Evolutionary conservation across 2,113 vertebrate species (phyloP), one percentile per base, ranked within the genome.

Genomic region (Etheostoma spectabile): DNA sequence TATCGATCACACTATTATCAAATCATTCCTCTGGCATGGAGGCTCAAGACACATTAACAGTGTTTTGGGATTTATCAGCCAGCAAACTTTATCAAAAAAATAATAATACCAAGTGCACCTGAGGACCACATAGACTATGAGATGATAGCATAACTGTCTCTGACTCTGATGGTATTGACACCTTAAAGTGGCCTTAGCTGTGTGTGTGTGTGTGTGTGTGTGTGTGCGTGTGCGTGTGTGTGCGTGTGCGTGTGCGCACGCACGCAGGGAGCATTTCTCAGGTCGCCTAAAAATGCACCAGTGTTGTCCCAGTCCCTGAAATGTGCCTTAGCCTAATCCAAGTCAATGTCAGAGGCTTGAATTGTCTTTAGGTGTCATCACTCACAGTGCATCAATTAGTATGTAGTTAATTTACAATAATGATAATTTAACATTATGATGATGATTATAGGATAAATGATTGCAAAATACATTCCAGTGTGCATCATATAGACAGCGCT

Each of bases 1-100:
- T 90, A 94, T 93, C 85, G 92, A 93, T 94, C 90, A 84, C 79
- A 79, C 90, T 86, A 68, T 91, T 90, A 92, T 82, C 90, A 91
- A 90, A 90, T 90, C 77, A 86, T 77, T 69, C 88, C 83, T 82
- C 27, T 60, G 30, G 76, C 77, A 73, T 27, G 56, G 61, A 74
- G 18, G 67, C 55, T 74, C 15, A 53, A 65, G 57, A 46, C 35
- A 77, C 66, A 66, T 64, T 35, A 55, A 72, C 66, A 83, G 46
- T n/a, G 68, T 59, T 38, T 80, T 73, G 48, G 70, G 33, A 68
- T 73, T 62, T 49, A 62, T 66, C 69, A 67, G 53, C 79, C 51
- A 27, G 67, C 15, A 88, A 92, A 94, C 83, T 92, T 93, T 82
- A 11, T 11, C 2, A 42, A 42, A 42, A 42, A 11, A 38, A 8